Evolutionary conservation across 2,888 invertebrate species (phyloP), one percentile per base, ranked within the genome.

Genomic region (Calameuta idolon): DNA sequence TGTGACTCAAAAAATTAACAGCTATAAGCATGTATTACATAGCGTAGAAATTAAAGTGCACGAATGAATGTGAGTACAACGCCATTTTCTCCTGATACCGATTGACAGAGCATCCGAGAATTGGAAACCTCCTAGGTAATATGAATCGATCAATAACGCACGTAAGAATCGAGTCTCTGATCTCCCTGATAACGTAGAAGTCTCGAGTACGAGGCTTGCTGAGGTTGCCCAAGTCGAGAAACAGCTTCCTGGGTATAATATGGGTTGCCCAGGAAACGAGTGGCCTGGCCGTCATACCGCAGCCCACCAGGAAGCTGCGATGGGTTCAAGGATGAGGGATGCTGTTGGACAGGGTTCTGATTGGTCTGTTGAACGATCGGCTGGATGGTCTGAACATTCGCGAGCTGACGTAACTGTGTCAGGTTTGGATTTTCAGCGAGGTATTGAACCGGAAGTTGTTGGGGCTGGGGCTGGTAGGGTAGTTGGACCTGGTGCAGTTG

Each of bases 191-290:
- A 88, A 77, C 87, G 88, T 75, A 86, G 79, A 75, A 86, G 80
- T 76, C 89, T 86, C 37, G 88, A 82, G 77, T 90, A 86, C 31
- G 88, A 87, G 80, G 83, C 85, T 81, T 75, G 82, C 34, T 79
- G 91, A 23, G 55, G 55, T 55, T 55, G 75, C 69, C 87, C 85
- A 69, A 83, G 84, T 74, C 88, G 84, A 30, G 78, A 40, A 83
- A 86, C 68, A 75, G 76, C 76, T 55, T 83, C 84, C 34, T 83
- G 82, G 37, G 79, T 76, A 12, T 78, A 80, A 69, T 81, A 83
- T 68, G 81, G 73, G 83, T 71, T 89, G 89, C 78, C 87, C 87
- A 77, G 89, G 89, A 69, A 86, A 87, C 69, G 86, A 88, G 75
- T 87, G 87, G 77, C 89, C 87, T 34, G 87, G 85, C 15, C 87